Percentiles rank a stretch among this genome's conserved stretches.
Conservation (phyloP, 2,113 vertebrate genomes). For the Opisthocomus hoazin region DNA sequence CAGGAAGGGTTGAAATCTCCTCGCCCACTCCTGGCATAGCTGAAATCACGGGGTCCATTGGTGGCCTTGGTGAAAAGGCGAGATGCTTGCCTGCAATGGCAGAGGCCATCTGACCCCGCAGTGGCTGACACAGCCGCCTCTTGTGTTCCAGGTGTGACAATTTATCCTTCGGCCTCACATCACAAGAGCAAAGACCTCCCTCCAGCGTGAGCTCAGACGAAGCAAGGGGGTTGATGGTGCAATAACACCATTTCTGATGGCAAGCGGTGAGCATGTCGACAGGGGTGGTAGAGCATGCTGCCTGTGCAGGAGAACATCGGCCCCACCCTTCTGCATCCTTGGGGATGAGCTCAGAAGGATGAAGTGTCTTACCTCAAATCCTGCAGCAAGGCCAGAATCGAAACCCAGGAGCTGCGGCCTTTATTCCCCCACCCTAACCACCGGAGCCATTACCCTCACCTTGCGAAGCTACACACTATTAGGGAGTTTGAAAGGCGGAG, state of each 20-base stretch:
- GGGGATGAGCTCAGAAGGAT: rapidly evolving
- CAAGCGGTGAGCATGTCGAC: rapidly evolving
- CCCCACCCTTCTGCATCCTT: background rate
- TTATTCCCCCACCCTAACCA: background rate
- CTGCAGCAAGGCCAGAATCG: background rate
- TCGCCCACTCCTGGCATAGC: rapidly evolving
- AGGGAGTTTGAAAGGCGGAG: background rate
- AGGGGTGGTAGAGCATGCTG: no score
- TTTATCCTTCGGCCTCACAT: background rate
- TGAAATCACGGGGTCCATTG: rapidly evolving
- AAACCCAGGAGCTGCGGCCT: background rate
- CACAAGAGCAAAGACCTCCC: background rate
- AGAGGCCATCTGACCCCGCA: rapidly evolving
- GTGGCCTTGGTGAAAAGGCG: no score
- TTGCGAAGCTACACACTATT: background rate
- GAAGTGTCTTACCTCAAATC: background rate
- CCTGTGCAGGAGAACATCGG: rapidly evolving
- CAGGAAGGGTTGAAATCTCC: background rate
- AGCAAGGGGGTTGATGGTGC: rapidly evolving
- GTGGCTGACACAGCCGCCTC: background rate
- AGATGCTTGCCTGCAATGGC: rapidly evolving
- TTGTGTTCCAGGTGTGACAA: rapidly evolving
- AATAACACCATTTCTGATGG: background rate
- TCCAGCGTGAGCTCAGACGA: background rate
- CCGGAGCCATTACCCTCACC: background rate